A percentile compares a stretch with the other conserved stretches of the same genome.
phyloP scores from a whole-genome alignment of 2,888 invertebrate species.

The Eupithecia subfuscata region DNA sequence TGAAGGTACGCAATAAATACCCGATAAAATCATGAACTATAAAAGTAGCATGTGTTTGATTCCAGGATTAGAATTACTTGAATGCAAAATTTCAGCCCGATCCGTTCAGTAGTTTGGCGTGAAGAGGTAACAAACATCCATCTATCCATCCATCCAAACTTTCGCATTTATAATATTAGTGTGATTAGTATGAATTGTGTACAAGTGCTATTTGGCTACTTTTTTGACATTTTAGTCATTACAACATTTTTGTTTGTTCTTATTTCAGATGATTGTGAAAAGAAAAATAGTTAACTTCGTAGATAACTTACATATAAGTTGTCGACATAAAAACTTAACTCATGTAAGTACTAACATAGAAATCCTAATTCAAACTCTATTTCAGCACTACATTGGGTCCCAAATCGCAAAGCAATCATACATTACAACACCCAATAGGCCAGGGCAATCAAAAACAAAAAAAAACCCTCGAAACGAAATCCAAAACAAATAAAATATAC shows the following conservation, averaged over 20 bases:
- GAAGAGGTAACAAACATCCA: too few relatives aligned
- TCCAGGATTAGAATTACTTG: too few relatives aligned
- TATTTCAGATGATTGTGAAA: neutral
- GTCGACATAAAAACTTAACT: neutral
- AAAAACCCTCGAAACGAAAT: constrained; percentile 28
- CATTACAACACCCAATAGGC: constrained; percentile 13
- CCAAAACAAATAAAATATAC: constrained; percentile 39
- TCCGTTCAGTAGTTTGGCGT: too few relatives aligned
- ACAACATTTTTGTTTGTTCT: neutral
- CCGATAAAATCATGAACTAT: too few relatives aligned
- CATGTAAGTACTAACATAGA: neutral
- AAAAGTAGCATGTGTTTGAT: too few relatives aligned
- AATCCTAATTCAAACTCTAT: constrained; percentile 13
- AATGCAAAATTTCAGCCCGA: too few relatives aligned
- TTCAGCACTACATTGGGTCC: constrained; percentile 5
- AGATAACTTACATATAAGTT: neutral
- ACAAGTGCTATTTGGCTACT: neutral
- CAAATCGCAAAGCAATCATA: constrained; percentile 24
- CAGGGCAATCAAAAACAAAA: constrained; percentile 26
- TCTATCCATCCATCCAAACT: too few relatives aligned
- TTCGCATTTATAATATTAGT: too few relatives aligned
- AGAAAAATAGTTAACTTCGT: neutral
- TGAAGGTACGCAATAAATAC: too few relatives aligned
- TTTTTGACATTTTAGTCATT: neutral
- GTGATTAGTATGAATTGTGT: too few relatives aligned